Conservation (phyloP, 1,140 invertebrate genomes). For the Leptinotarsa lineolata region DNA sequence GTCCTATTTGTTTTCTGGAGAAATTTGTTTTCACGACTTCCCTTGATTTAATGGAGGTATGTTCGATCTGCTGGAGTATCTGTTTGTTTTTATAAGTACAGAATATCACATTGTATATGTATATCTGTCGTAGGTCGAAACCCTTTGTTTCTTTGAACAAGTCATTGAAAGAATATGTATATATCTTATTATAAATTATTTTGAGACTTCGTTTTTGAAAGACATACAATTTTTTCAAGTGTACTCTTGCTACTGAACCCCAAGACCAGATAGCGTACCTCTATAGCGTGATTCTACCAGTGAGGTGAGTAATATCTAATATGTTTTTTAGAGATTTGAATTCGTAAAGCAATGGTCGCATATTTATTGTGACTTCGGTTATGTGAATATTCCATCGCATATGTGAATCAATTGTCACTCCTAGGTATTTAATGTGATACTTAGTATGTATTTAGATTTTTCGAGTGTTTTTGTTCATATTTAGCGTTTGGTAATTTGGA, state of each 20-base stretch:
- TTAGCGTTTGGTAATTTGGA: background rate
- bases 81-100: background rate
- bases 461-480: background rate
- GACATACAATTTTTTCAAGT: no score
- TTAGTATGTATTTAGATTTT: background rate
- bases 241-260: conserved; percentile 7
- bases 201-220: no score
- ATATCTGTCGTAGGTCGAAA: background rate
- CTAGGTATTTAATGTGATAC: conserved; percentile 12
- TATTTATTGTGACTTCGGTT: conserved; percentile 4
- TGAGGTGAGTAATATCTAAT: background rate
- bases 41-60: background rate
- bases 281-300: background rate
- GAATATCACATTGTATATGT: background rate
- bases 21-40: background rate
- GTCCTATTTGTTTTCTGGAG: background rate
- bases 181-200: no score
- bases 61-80: background rate
- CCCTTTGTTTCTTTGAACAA: background rate
- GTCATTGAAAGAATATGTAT: background rate
- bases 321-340: conserved; percentile 21
- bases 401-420: conserved; percentile 20
- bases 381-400: conserved; percentile 19
- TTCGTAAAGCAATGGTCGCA: background rate
- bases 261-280: conserved; percentile 12